Evolutionary conservation across 2,797 vertebrate genomes (phyloP).

Genomic region (Triplophysa yarkandensis): DNA sequence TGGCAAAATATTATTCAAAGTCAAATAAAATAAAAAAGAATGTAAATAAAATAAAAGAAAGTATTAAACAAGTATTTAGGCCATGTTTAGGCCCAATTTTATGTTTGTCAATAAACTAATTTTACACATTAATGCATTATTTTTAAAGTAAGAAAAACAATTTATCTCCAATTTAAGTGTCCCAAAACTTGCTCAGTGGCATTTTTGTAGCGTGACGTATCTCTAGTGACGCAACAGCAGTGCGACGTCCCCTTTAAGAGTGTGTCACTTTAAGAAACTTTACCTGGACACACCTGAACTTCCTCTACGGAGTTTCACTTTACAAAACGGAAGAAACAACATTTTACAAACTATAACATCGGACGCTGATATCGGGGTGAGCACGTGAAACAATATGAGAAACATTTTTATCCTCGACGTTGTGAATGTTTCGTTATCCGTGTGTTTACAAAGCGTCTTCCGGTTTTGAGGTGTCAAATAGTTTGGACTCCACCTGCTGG

Average conservation of each 20-base stretch:
- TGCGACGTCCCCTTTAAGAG: conserved; percentile 49
- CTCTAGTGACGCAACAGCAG: too few species aligned
- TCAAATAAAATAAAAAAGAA: too few species aligned
- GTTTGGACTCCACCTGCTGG: not conserved
- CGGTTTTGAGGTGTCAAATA: not conserved
- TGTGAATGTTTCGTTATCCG: not conserved
- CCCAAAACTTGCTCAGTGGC: too few species aligned
- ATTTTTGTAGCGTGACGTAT: too few species aligned
- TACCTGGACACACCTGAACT: conserved; percentile 59
- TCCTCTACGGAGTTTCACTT: conserved; percentile 16
- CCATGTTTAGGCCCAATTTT: too few species aligned
- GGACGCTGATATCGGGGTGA: conserved; percentile 27
- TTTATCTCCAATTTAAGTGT: too few species aligned
- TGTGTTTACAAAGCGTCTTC: not conserved
- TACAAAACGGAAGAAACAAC: not conserved
- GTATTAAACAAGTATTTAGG: too few species aligned
- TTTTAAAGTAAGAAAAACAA: too few species aligned
- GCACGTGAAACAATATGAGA: not conserved
- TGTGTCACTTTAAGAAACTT: conserved; percentile 50
- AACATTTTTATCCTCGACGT: not conserved
- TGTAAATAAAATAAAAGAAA: too few species aligned
- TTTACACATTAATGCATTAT: too few species aligned
- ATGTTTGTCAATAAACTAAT: too few species aligned
- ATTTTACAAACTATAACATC: not conserved
- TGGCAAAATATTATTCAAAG: too few species aligned